Percentiles rank a stretch among this genome's conserved stretches.
Evolutionary conservation across 2,797 vertebrate genomes (phyloP).

Genomic region (Spinibarbus caldwelli): DNA sequence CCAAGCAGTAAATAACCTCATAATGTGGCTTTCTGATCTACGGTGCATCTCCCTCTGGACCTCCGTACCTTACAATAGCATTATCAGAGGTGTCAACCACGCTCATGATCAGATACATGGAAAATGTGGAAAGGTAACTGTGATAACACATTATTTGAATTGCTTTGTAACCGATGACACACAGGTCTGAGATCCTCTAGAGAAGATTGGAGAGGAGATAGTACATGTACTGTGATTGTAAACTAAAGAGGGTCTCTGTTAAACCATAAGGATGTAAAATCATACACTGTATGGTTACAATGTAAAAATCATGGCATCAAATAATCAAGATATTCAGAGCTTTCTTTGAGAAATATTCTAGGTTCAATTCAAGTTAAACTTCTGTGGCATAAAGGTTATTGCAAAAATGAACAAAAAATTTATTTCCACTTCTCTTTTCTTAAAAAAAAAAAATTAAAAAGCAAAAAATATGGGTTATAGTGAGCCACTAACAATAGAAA

Average conservation of each 20-base stretch:
- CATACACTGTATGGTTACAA: background rate
- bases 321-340: background rate
- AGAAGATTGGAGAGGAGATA: background rate
- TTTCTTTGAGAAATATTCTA: background rate
- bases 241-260: background rate
- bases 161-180: slow-evolving; percentile 11
- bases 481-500: too few relatives aligned
- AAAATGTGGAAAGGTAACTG: background rate
- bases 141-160: slow-evolving; percentile 24
- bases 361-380: too few relatives aligned
- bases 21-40: slow-evolving; percentile 22
- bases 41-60: background rate
- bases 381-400: too few relatives aligned
- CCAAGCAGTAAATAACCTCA: slow-evolving; percentile 34
- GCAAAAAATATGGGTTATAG: too few relatives aligned
- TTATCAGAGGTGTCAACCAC: slow-evolving; percentile 18
- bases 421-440: too few relatives aligned
- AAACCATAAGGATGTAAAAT: background rate
- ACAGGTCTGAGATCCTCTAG: background rate
- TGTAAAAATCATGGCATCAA: background rate
- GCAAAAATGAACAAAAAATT: too few relatives aligned
- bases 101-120: background rate
- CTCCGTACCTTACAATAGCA: background rate
- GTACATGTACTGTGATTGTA: background rate
- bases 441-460: too few relatives aligned